Evolutionary conservation across 2,888 invertebrate species (phyloP).

Genomic region (Thymelicus sylvestris): DNA sequence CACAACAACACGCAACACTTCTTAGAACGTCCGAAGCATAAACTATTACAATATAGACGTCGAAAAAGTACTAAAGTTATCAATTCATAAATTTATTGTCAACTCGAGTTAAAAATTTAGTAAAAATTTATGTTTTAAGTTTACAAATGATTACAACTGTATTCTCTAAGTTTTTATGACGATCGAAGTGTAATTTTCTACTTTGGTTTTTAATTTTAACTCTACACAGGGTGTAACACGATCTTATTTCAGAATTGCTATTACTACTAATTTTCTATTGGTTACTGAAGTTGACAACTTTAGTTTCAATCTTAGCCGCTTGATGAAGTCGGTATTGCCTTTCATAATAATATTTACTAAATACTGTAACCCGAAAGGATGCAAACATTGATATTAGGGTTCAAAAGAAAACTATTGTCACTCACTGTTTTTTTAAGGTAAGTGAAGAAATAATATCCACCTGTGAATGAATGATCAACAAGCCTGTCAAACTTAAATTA

Average conservation of each 20-base stretch:
- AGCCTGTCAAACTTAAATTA: no score
- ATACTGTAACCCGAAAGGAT: no score
- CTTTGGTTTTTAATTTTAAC: background rate
- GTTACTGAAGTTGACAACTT: no score
- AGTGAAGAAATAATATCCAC: background rate
- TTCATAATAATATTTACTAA: no score
- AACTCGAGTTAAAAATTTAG: conserved; percentile 13
- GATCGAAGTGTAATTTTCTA: background rate
- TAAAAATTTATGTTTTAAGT: conserved; percentile 16
- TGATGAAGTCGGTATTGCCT: no score
- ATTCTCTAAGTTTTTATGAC: background rate
- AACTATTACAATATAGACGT: conserved; percentile 17
- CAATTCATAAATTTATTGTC: conserved; percentile 31
- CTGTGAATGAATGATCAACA: no score
- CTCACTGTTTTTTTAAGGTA: background rate
- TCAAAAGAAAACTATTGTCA: background rate
- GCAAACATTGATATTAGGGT: no score
- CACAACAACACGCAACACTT: conserved; percentile 5
- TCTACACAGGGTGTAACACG: background rate
- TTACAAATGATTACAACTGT: conserved; percentile 2
- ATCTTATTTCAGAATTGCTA: no score
- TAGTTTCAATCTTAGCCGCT: no score
- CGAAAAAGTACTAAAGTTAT: conserved; percentile 23
- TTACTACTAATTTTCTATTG: no score
- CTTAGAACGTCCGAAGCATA: conserved; percentile 11